phyloP scores from a whole-genome alignment of 2,113 vertebrate species.

The Solea solea region DNA sequence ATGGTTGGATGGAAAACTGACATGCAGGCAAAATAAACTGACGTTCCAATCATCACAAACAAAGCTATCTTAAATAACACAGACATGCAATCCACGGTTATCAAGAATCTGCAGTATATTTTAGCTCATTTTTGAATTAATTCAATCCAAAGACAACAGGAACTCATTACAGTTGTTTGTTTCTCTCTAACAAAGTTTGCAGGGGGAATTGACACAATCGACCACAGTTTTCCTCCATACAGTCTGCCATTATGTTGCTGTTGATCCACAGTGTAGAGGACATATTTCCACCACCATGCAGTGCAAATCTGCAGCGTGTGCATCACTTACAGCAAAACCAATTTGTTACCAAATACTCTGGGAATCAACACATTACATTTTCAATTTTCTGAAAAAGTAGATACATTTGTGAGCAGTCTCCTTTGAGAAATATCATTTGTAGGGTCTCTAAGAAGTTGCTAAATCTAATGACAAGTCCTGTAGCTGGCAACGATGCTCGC shows the following conservation, averaged over 20 bases:
- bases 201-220: neutral
- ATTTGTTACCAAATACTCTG: constrained; percentile 33
- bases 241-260: constrained; percentile 15
- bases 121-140: too few relatives aligned
- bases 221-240: neutral
- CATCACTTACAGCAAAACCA: constrained; percentile 30
- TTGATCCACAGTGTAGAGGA: neutral
- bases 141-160: too few relatives aligned
- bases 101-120: neutral
- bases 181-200: neutral
- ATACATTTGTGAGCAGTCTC: constrained; percentile 39
- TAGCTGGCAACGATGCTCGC: constrained; percentile 16
- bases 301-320: constrained; percentile 17
- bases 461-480: constrained; percentile 24
- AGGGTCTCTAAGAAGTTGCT: constrained; percentile 22
- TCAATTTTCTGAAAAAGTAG: constrained; percentile 35
- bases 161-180: neutral
- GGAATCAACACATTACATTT: constrained; percentile 27
- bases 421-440: constrained; percentile 28
- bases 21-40: neutral
- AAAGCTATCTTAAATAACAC: neutral
- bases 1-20: neutral
- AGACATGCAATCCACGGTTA: neutral
- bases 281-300: constrained; percentile 8
- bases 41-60: neutral